These are phyloP conservation scores for Papilio helenus DNA, from an alignment of 1,140 invertebrate species.

Conservation along the genomic window DNA sequence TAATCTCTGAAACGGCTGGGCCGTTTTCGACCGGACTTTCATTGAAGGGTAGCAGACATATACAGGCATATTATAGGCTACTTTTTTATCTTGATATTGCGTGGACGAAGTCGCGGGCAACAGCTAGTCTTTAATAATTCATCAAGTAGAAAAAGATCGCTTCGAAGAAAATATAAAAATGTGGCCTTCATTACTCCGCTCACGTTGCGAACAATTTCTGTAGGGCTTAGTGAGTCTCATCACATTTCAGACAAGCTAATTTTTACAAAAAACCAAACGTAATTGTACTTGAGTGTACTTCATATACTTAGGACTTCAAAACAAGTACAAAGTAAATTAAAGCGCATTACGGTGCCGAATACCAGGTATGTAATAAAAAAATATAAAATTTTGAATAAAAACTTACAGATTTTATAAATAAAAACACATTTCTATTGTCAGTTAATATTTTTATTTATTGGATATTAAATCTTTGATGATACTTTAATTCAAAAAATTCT, in stretches of 20 bases:
- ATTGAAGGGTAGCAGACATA: too few relatives aligned
- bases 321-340: not conserved
- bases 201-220: slow-evolving; percentile 5
- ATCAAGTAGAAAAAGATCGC: slow-evolving; percentile 4
- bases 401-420: too few relatives aligned
- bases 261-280: slow-evolving; percentile 5
- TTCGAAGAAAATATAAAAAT: not conserved
- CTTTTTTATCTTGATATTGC: too few relatives aligned
- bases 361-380: not conserved
- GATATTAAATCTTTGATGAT: too few relatives aligned
- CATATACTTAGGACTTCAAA: not conserved
- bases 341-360: not conserved
- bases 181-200: not conserved
- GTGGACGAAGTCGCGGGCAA: too few relatives aligned
- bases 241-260: slow-evolving; percentile 9
- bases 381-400: too few relatives aligned
- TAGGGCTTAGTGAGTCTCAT: not conserved
- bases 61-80: too few relatives aligned
- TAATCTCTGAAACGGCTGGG: too few relatives aligned
- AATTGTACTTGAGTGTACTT: not conserved
- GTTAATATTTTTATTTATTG: too few relatives aligned
- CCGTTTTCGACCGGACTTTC: too few relatives aligned
- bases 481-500: not conserved
- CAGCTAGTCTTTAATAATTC: not conserved
- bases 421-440: too few relatives aligned